These are phyloP conservation scores for Archegozetes longisetosus DNA, from an alignment of 1,140 invertebrate genomes.

Conservation along the genomic window DNA sequence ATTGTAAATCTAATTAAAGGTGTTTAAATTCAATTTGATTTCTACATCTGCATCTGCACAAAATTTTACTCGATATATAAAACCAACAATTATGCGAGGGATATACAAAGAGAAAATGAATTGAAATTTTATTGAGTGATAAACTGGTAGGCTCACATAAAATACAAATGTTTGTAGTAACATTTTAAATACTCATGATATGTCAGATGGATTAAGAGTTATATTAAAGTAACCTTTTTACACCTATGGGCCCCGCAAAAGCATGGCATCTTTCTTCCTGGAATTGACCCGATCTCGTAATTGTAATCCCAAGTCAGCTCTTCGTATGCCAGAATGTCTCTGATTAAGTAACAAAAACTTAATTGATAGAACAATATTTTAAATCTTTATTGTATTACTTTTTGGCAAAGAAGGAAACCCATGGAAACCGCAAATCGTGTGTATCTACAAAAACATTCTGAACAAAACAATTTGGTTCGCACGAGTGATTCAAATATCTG, in stretches of 20 bases:
- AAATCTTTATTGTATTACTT: too few relatives aligned
- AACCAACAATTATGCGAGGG: too few relatives aligned
- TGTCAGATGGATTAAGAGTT: background rate
- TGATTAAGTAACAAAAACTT: background rate
- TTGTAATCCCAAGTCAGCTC: constrained; percentile 84
- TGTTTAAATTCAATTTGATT: too few relatives aligned
- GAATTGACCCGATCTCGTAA: constrained; percentile 8
- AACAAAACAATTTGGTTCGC: constrained; percentile 81
- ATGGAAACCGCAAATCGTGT: constrained; percentile 68
- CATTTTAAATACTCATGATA: too few relatives aligned
- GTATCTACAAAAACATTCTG: constrained; percentile 84
- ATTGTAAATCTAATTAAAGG: too few relatives aligned
- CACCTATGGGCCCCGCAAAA: background rate
- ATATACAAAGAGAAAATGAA: too few relatives aligned
- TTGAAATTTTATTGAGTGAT: too few relatives aligned
- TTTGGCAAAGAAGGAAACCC: constrained; percentile 67
- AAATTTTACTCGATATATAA: too few relatives aligned
- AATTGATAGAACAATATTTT: too few relatives aligned
- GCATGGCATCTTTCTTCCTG: background rate
- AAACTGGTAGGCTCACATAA: too few relatives aligned
- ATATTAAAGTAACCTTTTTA: background rate
- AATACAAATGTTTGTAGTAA: too few relatives aligned
- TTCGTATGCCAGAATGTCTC: constrained; percentile 54
- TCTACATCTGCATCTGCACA: too few relatives aligned
- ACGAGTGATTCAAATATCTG: constrained; percentile 92